These are phyloP conservation scores for Ataeniobius toweri DNA, from an alignment of 2,797 vertebrate genomes.

Conservation along the genomic window DNA sequence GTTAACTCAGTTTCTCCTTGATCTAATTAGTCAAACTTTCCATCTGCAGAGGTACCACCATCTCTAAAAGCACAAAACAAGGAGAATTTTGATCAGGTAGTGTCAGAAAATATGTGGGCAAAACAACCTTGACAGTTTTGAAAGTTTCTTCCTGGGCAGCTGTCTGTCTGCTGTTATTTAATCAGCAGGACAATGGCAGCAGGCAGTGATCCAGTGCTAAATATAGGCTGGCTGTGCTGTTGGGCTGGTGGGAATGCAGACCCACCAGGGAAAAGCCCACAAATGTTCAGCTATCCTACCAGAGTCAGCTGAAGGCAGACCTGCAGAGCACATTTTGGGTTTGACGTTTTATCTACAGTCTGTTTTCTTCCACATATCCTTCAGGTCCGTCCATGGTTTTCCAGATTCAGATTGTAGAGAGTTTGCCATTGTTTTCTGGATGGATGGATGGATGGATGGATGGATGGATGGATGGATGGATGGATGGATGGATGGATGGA, in stretches of 20 bases:
- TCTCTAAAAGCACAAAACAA: conserved; percentile 3
- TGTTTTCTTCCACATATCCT: too few relatives aligned
- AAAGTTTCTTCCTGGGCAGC: conserved; percentile 34
- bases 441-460: too few relatives aligned
- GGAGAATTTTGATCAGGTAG: conserved; percentile 1
- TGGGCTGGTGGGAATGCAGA: conserved; percentile 18
- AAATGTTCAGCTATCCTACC: not conserved
- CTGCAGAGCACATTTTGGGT: not conserved
- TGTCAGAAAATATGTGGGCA: conserved; percentile 19
- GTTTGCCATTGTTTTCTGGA: not conserved
- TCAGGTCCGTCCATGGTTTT: not conserved
- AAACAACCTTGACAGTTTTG: conserved; percentile 47
- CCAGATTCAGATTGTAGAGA: not conserved
- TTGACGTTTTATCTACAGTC: too few relatives aligned
- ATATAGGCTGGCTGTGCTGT: conserved; percentile 45
- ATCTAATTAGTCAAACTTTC: not conserved
- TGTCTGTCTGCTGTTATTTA: conserved; percentile 47
- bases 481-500: too few relatives aligned
- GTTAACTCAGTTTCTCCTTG: not conserved
- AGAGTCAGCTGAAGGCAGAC: not conserved
- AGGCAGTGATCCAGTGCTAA: conserved; percentile 54
- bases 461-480: too few relatives aligned
- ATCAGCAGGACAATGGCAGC: conserved; percentile 60
- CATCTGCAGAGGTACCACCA: not conserved
- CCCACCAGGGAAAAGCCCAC: conserved; percentile 4